Evolutionary conservation across 2,888 invertebrate species (phyloP), one percentile per base, ranked within the genome.

Genomic region (Linnaemya tessellans): DNA sequence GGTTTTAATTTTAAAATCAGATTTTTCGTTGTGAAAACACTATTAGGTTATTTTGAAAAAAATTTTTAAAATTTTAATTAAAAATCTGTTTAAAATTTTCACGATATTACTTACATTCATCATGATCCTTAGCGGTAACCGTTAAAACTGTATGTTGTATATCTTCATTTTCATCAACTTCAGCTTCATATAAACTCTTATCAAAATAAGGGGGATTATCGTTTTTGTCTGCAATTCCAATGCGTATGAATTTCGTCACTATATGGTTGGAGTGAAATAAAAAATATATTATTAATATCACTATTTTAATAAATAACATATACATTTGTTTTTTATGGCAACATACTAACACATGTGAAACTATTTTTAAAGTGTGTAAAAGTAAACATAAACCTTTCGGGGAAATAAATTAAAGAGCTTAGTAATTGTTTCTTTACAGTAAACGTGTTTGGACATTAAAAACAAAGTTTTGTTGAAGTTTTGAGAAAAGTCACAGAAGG

Each of bases 181-280:
- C 98, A 90, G 98, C 98, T 93, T 98, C 97, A 94, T 98, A 98
- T 90, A 98, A 94, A 91, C 96, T 97, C 94, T 98, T 98, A 94
- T 98, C 98, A 94, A 99, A 99, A 93, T 97, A 97, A 87, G 99
- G 99, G 87, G 98, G 98, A 94, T 99, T 99, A 95, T 99, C 99
- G 96, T 99, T 99, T 94, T 98, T 98, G 94, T 99, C 99, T 89
- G 98, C 98, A 92, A 99, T 98, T 90, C 97, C 98, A 93, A 99
- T 98, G 89, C 98, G 98, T 93, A 98, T 98, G 94, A 98, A 98
- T 94, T 98, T 98, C 89, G 98, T 98, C 93, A 98, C 98, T 98
- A 95, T n/a, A 3, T 95, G 20, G 49, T n/a, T 8, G 22, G 41
- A 38, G 43, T 15, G n/a, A 77, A 56, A 15, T 8, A 65, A 41